Evolutionary conservation across 2,113 vertebrate species (phyloP).

Genomic region (Rattus rattus): DNA sequence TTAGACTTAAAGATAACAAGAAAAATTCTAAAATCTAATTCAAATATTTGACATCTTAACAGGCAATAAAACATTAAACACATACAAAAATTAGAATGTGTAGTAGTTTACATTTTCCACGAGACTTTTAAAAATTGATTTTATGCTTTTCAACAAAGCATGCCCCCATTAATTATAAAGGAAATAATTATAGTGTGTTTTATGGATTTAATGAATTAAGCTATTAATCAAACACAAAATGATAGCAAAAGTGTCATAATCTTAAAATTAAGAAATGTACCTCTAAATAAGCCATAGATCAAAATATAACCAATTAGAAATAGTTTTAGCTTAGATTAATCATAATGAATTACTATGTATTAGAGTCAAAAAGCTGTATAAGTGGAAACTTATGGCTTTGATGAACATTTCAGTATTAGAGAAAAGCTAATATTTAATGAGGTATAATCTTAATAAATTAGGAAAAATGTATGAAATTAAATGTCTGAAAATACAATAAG

Average conservation of each 20-base stretch:
- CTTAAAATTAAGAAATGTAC: conserved; percentile 50
- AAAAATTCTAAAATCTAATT: not conserved
- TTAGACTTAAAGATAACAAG: not conserved
- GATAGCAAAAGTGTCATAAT: conserved; percentile 41
- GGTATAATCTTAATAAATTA: not conserved
- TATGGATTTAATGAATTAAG: conserved; percentile 9
- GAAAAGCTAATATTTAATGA: conserved; percentile 10
- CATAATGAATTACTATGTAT: conserved; percentile 40
- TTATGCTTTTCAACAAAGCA: not conserved
- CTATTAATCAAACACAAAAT: conserved; percentile 57
- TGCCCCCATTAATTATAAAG: conserved; percentile 28
- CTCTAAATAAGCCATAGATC: conserved; percentile 44
- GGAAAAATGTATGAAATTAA: not conserved
- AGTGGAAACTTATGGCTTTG: conserved; percentile 35
- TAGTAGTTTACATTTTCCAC: not conserved
- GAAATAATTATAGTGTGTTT: conserved; percentile 18
- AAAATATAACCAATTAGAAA: conserved; percentile 54
- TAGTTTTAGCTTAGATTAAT: conserved; percentile 53
- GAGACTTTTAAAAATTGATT: not conserved
- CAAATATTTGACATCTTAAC: not conserved
- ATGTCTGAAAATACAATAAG: not conserved
- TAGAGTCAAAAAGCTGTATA: not conserved
- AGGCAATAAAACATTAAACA: not conserved
- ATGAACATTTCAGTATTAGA: conserved; percentile 8
- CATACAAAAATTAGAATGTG: not conserved